Percentiles rank a stretch among this genome's conserved stretches.
Conservation (phyloP, 2,113 vertebrate genomes). For the human region GRCh38 chr5:107230001-107230500, state of each 20-base stretch:
- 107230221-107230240: neutral
- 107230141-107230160: neutral
- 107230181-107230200: neutral
- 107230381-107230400: neutral
- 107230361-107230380: neutral
- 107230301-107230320: neutral
- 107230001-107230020: neutral
- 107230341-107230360: neutral
- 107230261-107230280: neutral
- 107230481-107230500: neutral
- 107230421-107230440: neutral
- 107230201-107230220: neutral
- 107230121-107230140: neutral
- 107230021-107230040: neutral
- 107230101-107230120: neutral
- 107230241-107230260: neutral
- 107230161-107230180: neutral
- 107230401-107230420: neutral
- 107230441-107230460: neutral
- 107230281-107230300: neutral
- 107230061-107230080: neutral
- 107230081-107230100: conserved; percentile 18
- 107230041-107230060: neutral
- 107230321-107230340: neutral
- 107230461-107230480: neutral